These are phyloP conservation scores for Cerastis rubricosa DNA, from an alignment of 2,888 invertebrate species.

Conservation along the genomic window DNA sequence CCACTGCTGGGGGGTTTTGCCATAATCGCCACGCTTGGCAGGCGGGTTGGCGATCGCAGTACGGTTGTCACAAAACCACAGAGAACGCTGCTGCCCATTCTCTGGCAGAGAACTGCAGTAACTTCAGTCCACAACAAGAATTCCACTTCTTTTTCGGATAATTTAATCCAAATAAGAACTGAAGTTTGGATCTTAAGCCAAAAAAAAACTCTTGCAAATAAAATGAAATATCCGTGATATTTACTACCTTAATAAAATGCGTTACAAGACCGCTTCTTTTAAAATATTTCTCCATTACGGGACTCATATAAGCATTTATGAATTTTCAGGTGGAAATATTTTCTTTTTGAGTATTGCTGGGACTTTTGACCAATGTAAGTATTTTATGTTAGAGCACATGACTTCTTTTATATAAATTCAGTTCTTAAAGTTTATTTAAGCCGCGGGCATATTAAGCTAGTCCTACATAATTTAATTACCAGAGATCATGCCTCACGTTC, in stretches of 20 bases:
- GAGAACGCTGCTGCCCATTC: no score
- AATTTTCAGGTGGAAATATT: constrained; percentile 27
- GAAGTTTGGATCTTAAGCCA: background rate
- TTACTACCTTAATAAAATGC: constrained; percentile 28
- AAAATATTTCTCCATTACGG: constrained; percentile 37
- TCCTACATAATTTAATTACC: background rate
- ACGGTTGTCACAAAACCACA: no score
- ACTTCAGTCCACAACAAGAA: no score
- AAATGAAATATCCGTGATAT: constrained; percentile 20
- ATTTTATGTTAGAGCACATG: background rate
- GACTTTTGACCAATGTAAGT: constrained; percentile 11
- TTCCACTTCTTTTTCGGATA: background rate
- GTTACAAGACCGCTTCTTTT: constrained; percentile 18
- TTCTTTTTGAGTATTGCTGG: constrained; percentile 21
- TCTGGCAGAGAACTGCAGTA: no score
- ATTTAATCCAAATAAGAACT: background rate
- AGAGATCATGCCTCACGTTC: constrained; percentile 15
- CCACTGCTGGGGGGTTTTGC: no score
- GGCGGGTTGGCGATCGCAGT: no score
- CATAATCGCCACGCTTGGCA: no score
- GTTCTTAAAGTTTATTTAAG: background rate
- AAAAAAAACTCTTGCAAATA: background rate
- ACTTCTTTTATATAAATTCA: background rate
- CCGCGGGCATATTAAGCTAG: background rate
- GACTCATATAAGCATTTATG: constrained; percentile 25